Evolutionary conservation across 2,888 invertebrate genomes (phyloP).

Genomic region (Rhagium mordax): DNA sequence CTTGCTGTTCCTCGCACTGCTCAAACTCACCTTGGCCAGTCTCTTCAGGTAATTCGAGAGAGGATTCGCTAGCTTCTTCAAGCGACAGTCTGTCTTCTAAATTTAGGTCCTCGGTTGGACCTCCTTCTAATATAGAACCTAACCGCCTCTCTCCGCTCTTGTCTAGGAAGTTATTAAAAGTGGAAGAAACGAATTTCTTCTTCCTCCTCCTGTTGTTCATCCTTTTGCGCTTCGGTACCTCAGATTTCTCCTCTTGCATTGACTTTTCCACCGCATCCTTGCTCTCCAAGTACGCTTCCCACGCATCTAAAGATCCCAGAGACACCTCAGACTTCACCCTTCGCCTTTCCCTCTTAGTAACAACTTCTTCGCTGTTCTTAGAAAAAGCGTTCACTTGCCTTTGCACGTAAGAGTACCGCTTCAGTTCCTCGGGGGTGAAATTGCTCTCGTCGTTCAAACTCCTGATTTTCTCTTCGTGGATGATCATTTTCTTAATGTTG

Average conservation of each 20-base stretch:
- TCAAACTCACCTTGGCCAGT: neutral
- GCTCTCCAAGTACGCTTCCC: conserved; percentile 54
- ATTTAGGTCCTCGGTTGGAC: neutral
- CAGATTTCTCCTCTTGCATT: conserved; percentile 15
- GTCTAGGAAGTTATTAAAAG: conserved; percentile 55
- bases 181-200: conserved; percentile 57
- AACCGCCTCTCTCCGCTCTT: conserved; percentile 23
- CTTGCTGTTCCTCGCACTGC: neutral
- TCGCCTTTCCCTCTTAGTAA: conserved; percentile 42
- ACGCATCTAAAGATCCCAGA: conserved; percentile 52
- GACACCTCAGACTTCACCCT: conserved; percentile 51
- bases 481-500: conserved; percentile 47
- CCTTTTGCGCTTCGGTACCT: conserved; percentile 44
- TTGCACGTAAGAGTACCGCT: conserved; percentile 53
- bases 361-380: conserved; percentile 16
- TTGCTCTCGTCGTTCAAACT: conserved; percentile 34
- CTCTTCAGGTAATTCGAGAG: neutral
- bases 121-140: conserved; percentile 42
- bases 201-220: conserved; percentile 43
- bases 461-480: conserved; percentile 52
- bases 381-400: conserved; percentile 52
- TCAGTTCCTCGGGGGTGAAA: conserved; percentile 45
- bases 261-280: conserved; percentile 29
- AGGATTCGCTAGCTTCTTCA: neutral
- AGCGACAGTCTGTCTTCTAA: neutral